Evolutionary conservation across 2,113 vertebrate species (phyloP).

Genomic region (Loxodonta africana): DNA sequence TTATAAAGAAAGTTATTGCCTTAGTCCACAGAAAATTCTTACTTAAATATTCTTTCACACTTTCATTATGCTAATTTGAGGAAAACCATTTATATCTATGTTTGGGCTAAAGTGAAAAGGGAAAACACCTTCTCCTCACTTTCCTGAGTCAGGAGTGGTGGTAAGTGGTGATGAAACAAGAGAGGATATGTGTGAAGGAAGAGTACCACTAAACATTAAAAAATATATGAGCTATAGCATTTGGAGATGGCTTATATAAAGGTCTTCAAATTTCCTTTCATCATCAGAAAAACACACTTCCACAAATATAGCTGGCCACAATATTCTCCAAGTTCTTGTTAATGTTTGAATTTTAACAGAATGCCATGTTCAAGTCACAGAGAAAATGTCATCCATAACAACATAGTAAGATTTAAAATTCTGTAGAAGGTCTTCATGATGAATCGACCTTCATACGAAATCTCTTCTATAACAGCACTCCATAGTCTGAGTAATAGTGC

Average conservation of each 20-base stretch:
- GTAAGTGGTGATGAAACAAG: not conserved
- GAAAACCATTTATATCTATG: not conserved
- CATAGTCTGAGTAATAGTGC: not conserved
- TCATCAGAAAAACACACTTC: conserved; percentile 47
- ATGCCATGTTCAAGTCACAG: conserved; percentile 25
- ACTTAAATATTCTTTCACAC: not conserved
- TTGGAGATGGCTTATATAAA: conserved; percentile 16
- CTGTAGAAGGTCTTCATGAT: not conserved
- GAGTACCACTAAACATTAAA: not conserved
- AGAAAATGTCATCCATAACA: conserved; percentile 63
- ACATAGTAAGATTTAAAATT: conserved; percentile 42
- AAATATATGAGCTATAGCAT: not conserved
- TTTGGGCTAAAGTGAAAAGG: not conserved
- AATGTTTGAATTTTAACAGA: conserved; percentile 62
- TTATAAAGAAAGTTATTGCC: not conserved
- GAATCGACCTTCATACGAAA: conserved; percentile 3
- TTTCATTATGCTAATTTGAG: not conserved
- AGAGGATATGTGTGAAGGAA: not conserved
- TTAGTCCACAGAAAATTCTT: not conserved
- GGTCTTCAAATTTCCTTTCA: conserved; percentile 47
- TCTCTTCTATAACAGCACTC: not conserved
- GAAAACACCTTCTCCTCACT: not conserved
- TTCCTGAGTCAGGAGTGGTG: not conserved
- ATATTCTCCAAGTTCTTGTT: conserved; percentile 21
- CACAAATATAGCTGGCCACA: conserved; percentile 39